Percentiles rank a stretch among this genome's conserved stretches.
Evolutionary conservation across 2,888 invertebrate genomes (phyloP).

Genomic region (Sinopyrophorus schimmeli): DNA sequence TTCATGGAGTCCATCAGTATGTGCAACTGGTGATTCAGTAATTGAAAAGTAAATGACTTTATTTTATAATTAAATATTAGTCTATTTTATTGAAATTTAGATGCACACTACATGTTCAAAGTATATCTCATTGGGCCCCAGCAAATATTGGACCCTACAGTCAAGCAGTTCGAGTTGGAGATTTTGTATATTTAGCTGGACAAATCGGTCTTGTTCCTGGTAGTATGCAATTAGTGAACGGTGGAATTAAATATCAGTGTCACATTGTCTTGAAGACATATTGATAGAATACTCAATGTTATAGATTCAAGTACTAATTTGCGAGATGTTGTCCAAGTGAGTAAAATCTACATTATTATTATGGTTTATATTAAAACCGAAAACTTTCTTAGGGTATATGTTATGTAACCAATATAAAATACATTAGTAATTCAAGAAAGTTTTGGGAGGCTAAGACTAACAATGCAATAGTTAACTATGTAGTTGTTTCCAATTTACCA

Average conservation of each 20-base stretch:
- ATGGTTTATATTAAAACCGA: not conserved
- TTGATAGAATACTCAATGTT: slow-evolving; percentile 79
- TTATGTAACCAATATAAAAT: slow-evolving; percentile 75
- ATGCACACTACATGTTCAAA: slow-evolving; percentile 91
- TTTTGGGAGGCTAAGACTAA: slow-evolving; percentile 83
- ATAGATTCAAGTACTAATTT: slow-evolving; percentile 77
- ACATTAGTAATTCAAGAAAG: slow-evolving; percentile 73
- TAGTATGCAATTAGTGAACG: slow-evolving; percentile 72
- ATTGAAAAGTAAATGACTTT: slow-evolving; percentile 43
- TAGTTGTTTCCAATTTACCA: slow-evolving; percentile 81
- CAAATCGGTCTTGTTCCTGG: slow-evolving; percentile 91
- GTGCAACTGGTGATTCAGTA: slow-evolving; percentile 39
- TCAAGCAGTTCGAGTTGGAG: slow-evolving; percentile 85
- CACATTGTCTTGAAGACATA: slow-evolving; percentile 82
- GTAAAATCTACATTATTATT: slow-evolving; percentile 12
- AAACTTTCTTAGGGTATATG: slow-evolving; percentile 69
- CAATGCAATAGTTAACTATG: slow-evolving; percentile 85
- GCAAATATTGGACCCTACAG: slow-evolving; percentile 97
- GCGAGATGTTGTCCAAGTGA: slow-evolving; percentile 77
- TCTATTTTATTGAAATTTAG: slow-evolving; percentile 54
- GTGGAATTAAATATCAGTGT: slow-evolving; percentile 81
- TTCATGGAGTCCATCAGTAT: slow-evolving; percentile 57
- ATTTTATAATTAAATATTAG: slow-evolving; percentile 30
- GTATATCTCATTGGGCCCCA: slow-evolving; percentile 97
- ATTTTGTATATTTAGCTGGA: slow-evolving; percentile 85